phyloP scores from a whole-genome alignment of 2,888 invertebrate species.

The Eilema depressum region DNA sequence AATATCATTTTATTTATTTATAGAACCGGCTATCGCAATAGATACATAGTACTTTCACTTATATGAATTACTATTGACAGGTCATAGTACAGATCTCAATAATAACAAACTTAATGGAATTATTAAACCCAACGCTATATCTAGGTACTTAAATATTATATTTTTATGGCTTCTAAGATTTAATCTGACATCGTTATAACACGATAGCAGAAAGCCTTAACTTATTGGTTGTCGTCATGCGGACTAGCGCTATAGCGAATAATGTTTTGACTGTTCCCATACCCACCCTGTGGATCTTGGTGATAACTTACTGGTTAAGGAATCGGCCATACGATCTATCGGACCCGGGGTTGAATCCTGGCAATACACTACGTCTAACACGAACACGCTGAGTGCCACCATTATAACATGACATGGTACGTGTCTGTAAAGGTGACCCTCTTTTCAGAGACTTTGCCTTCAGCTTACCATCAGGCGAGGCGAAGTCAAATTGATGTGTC shows the following conservation, averaged over 20 bases:
- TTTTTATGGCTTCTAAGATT: neutral
- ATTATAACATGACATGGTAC: no score
- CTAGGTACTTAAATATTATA: neutral
- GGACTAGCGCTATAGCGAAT: neutral
- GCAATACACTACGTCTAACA: no score
- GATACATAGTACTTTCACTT: neutral
- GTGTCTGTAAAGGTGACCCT: no score
- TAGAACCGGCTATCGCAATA: neutral
- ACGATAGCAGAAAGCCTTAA: neutral
- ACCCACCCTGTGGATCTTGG: no score
- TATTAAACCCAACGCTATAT: neutral
- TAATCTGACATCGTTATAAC: neutral
- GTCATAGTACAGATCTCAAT: neutral
- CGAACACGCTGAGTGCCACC: no score
- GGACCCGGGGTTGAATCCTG: no score
- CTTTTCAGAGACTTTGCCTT: no score
- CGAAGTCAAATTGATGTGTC: no score
- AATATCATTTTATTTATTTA: neutral
- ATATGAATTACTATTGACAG: neutral
- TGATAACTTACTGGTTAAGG: no score
- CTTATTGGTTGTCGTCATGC: neutral
- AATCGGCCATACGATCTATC: no score
- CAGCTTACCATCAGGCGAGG: no score
- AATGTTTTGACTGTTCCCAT: neutral
- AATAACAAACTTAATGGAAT: constrained; percentile 2